Conservation (phyloP, 2,797 vertebrate species). For the Pteronotus mesoamericanus region DNA sequence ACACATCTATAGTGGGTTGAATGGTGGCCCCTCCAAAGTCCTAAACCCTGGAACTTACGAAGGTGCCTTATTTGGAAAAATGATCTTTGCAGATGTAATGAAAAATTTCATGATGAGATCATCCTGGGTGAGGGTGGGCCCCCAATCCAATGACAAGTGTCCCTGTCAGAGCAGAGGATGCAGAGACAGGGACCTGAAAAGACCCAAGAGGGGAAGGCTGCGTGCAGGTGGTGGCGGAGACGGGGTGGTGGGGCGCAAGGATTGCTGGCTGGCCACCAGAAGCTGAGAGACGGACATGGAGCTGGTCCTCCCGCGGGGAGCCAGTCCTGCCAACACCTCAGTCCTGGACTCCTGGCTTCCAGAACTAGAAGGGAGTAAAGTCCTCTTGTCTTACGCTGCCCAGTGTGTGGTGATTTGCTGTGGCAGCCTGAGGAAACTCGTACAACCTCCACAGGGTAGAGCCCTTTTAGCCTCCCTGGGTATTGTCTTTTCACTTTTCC, state of each 20-base stretch:
- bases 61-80: background rate
- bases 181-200: background rate
- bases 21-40: background rate
- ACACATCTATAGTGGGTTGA: background rate
- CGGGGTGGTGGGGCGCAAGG: background rate
- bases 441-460: background rate
- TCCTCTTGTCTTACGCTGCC: background rate
- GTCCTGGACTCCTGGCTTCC: background rate
- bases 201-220: no score
- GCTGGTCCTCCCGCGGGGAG: background rate
- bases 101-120: background rate
- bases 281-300: background rate
- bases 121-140: background rate
- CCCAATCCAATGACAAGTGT: background rate
- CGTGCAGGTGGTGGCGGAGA: background rate
- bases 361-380: background rate
- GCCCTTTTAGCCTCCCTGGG: background rate
- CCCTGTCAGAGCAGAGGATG: background rate
- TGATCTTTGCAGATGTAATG: background rate
- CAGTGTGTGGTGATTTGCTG: background rate
- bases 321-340: background rate
- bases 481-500: background rate
- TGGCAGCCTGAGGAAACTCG: background rate
- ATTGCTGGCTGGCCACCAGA: background rate
- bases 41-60: background rate